These are phyloP conservation scores for Bombylius major DNA, from an alignment of 2,888 invertebrate genomes.

Conservation along the genomic window DNA sequence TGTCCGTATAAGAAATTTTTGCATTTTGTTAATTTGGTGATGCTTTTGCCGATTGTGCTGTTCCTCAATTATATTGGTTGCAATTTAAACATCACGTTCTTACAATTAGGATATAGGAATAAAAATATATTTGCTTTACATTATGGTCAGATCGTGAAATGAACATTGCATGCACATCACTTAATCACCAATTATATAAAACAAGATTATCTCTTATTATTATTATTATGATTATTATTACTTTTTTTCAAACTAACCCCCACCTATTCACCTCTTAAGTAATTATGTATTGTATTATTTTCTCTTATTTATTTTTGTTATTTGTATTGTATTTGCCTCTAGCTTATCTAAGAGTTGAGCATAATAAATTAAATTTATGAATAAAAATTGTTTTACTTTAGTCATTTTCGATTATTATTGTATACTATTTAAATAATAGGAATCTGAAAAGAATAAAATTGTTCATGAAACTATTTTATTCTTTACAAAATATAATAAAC, in stretches of 20 bases:
- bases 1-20: neutral
- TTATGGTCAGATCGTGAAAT: neutral
- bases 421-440: too few relatives aligned
- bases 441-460: too few relatives aligned
- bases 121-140: too few relatives aligned
- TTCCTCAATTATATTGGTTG: constrained; percentile 8
- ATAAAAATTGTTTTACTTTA: too few relatives aligned
- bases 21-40: neutral
- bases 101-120: neutral
- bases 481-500: too few relatives aligned
- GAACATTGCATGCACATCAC: too few relatives aligned
- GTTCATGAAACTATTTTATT: too few relatives aligned
- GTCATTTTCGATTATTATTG: too few relatives aligned
- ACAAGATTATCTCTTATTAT: neutral
- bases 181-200: too few relatives aligned
- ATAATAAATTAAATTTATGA: too few relatives aligned
- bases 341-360: too few relatives aligned
- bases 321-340: too few relatives aligned
- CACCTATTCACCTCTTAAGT: constrained; percentile 4
- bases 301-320: constrained; percentile 2
- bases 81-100: constrained; percentile 5
- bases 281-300: constrained; percentile 4
- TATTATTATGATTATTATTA: constrained; percentile 3
- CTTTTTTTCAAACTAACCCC: constrained; percentile 6
- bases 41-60: constrained; percentile 4